Percentiles rank a stretch among this genome's conserved stretches.
Conservation (phyloP, 1,140 invertebrate species). For the Phymastichus coffea region DNA sequence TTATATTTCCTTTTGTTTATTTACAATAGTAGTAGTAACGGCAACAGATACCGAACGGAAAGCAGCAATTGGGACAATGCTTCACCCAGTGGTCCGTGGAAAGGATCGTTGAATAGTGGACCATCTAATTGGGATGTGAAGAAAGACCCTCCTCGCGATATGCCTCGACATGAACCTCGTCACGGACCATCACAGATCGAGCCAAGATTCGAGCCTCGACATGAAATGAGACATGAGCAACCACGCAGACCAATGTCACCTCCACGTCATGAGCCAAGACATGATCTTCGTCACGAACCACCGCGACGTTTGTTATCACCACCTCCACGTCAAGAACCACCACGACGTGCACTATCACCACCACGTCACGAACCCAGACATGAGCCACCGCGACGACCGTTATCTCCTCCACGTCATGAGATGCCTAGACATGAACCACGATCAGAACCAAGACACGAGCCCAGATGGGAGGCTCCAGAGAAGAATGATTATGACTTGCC, state of each 20-base stretch:
- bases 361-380: too few relatives aligned
- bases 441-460: background rate
- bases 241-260: too few relatives aligned
- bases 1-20: background rate
- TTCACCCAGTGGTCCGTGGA: conserved; percentile 9
- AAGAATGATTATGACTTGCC: conserved; percentile 53
- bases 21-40: background rate
- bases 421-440: conserved; percentile 2
- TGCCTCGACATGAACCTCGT: background rate
- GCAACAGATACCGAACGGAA: conserved; percentile 19
- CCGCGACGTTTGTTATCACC: too few relatives aligned
- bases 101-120: background rate
- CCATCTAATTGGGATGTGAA: conserved; percentile 20
- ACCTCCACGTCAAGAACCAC: too few relatives aligned
- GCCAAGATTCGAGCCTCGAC: background rate
- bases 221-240: too few relatives aligned
- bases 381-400: background rate
- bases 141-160: conserved; percentile 3
- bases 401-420: too few relatives aligned
- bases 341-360: too few relatives aligned
- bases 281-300: too few relatives aligned
- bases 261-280: too few relatives aligned
- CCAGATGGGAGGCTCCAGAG: conserved; percentile 13
- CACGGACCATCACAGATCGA: background rate
- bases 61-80: conserved; percentile 19